A percentile compares a stretch with the other conserved stretches of the same genome.
These are phyloP conservation scores for Siniperca obscura DNA, from an alignment of 2,797 vertebrate genomes.

Conservation along the genomic window DNA sequence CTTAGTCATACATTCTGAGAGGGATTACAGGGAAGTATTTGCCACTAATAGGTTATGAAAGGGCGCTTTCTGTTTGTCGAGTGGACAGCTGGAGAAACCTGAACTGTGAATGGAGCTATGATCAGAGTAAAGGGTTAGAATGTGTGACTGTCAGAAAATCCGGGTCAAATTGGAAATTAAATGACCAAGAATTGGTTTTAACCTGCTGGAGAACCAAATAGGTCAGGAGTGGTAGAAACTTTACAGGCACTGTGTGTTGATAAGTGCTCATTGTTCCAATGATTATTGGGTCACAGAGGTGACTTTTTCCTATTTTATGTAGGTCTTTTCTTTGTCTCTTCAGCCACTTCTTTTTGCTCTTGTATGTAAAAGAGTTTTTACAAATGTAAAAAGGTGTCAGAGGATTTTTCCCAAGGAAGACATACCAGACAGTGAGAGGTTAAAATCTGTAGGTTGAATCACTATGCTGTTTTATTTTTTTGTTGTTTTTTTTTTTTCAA, in stretches of 20 bases:
- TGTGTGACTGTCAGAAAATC: conserved; percentile 48
- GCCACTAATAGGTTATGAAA: conserved; percentile 76
- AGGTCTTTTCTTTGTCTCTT: not conserved
- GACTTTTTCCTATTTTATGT: not conserved
- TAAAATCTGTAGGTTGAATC: not conserved
- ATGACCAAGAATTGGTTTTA: conserved; percentile 35
- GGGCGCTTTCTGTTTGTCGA: conserved; percentile 73
- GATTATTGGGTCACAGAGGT: conserved; percentile 19
- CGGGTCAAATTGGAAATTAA: conserved; percentile 52
- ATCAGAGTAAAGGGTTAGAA: conserved; percentile 26
- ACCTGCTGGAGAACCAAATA: conserved; percentile 13
- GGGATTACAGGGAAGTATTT: conserved; percentile 71
- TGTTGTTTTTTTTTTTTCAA: not conserved
- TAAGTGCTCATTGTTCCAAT: conserved; percentile 23
- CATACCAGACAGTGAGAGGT: not conserved
- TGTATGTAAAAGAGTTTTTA: conserved; percentile 15
- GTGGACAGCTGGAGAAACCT: conserved; percentile 76
- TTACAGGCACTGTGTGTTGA: not conserved
- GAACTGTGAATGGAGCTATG: conserved; percentile 54
- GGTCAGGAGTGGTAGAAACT: conserved; percentile 25
- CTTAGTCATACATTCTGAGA: conserved; percentile 74
- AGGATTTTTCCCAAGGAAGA: conserved; percentile 10
- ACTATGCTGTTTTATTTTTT: not conserved
- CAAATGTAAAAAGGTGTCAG: conserved; percentile 1
- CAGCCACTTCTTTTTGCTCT: not conserved